Conservation (phyloP, 2,888 invertebrate genomes). For the Polydesmus complanatus region DNA sequence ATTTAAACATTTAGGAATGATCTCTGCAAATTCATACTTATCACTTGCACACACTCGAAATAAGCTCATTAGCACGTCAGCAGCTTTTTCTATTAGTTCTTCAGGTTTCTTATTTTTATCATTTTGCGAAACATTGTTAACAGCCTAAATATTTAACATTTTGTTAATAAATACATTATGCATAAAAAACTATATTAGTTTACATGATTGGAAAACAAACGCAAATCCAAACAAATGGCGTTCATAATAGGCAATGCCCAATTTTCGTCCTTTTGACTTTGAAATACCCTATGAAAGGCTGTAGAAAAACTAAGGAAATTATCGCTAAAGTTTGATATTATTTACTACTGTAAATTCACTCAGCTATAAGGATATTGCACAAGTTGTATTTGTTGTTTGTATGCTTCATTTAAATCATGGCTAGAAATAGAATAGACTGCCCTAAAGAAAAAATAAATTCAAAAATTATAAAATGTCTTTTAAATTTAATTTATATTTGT, state of each 20-base stretch:
- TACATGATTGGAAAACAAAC: constrained; percentile 45
- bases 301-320: not conserved
- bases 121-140: constrained; percentile 9
- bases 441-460: constrained; percentile 29
- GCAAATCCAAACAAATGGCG: constrained; percentile 70
- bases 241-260: constrained; percentile 95
- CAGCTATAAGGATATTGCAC: constrained; percentile 46
- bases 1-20: not conserved
- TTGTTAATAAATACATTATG: not conserved
- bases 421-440: constrained; percentile 40
- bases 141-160: constrained; percentile 9
- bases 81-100: constrained; percentile 78
- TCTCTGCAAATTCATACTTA: constrained; percentile 39
- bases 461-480: not conserved
- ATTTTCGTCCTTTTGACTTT: constrained; percentile 82
- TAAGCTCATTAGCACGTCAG: constrained; percentile 80
- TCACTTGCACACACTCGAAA: constrained; percentile 92
- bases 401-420: constrained; percentile 46
- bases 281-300: constrained; percentile 64
- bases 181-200: constrained; percentile 20
- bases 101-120: constrained; percentile 31
- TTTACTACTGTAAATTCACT: not conserved
- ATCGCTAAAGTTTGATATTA: not conserved
- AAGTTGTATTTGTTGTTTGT: constrained; percentile 59
- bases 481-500: not conserved